These are phyloP conservation scores for Autographa pulchrina DNA, from an alignment of 2,888 invertebrate species.

Conservation along the genomic window DNA sequence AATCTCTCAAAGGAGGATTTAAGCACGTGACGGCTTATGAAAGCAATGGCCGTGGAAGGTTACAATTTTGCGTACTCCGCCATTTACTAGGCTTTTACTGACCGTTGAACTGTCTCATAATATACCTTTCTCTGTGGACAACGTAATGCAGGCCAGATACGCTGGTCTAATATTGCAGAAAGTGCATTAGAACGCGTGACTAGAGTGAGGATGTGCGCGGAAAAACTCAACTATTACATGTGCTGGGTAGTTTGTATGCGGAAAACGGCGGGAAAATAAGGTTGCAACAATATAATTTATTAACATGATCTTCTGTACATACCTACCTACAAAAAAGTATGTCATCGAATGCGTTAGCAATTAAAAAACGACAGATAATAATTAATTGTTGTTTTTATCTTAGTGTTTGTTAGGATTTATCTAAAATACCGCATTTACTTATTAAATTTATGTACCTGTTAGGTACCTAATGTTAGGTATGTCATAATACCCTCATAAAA, in stretches of 20 bases:
- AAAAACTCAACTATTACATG: conserved; percentile 37
- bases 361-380: too few relatives aligned
- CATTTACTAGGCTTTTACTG: conserved; percentile 41
- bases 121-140: conserved; percentile 31
- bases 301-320: too few relatives aligned
- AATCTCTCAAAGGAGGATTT: conserved; percentile 73
- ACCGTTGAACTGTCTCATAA: conserved; percentile 43
- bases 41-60: conserved; percentile 78
- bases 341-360: not conserved
- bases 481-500: too few relatives aligned
- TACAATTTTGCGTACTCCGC: conserved; percentile 59
- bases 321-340: too few relatives aligned
- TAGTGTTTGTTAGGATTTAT: too few relatives aligned
- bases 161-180: conserved; percentile 45
- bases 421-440: too few relatives aligned
- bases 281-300: too few relatives aligned
- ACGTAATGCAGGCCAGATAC: conserved; percentile 38
- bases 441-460: too few relatives aligned
- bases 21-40: conserved; percentile 80
- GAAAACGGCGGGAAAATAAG: not conserved
- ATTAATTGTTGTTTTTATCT: too few relatives aligned
- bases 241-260: conserved; percentile 18
- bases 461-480: too few relatives aligned
- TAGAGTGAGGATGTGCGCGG: conserved; percentile 40
- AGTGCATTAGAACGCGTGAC: conserved; percentile 50